Base-by-base conservation (phyloP, 2,113 vertebrate genomes). In the Spilogale gracilis region DNA sequence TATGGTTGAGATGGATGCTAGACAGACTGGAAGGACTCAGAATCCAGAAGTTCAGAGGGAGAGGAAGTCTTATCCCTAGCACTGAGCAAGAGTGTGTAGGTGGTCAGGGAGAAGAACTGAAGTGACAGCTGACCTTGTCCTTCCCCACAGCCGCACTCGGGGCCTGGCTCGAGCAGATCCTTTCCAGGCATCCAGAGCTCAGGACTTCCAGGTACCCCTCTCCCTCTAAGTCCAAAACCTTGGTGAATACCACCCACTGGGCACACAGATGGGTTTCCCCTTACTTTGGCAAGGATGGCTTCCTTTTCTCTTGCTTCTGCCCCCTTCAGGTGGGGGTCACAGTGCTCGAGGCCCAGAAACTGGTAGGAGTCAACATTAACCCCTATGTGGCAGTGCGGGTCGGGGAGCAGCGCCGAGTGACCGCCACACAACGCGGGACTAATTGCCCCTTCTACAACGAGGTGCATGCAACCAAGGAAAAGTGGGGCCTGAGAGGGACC, bases 301-400 rank as follows among this genome's bases (percentile, higher is more conserved):
- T 95, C 67, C 56, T 92, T 76, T 58, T 79, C 27, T 73, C 48
- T 30, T 88, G 52, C 56, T 93, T 91, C 73, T 32, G n/a, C 13
- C 50, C 69, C 56, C 89, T 56, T 73, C 86, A 99, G 99, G 98
- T 99, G 80, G 99, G 99, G 25, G 98, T 99, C 86, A 99, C 99
- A 23, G 98, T 99, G 74, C 98, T 99, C 11, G 99, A 99, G 98
- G 99, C 99, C 9, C 99, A 99, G 99, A 99, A 99, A 82, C 98
- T 99, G 91, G 99, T 99, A 3, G 99, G 99, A 16, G 99, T 99
- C 88, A 99, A 99, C 98, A 99, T 99, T 96, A 99, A 99, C 94
- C 99, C 99, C 4, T 99, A 99, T 3, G 99, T 99, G 86, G 99
- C 99, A 13, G 98, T 99, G 97, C 98, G 97, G 1, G 97, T 99